These are phyloP conservation scores for Habrosyne pyritoides DNA, from an alignment of 2,888 invertebrate species.

Conservation along the genomic window DNA sequence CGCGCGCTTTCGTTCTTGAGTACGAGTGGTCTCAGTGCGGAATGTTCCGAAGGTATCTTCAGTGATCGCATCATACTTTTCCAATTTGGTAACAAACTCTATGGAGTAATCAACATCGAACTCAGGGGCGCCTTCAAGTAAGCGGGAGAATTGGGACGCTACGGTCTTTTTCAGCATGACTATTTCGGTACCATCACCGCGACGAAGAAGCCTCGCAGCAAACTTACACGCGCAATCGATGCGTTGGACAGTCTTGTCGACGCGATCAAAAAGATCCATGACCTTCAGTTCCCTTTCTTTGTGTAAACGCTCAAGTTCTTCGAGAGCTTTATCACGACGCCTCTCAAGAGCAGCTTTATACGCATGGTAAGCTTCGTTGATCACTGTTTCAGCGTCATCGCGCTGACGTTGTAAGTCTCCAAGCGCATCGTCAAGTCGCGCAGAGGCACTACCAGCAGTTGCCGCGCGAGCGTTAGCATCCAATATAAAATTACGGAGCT, in stretches of 20 bases:
- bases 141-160: conserved; percentile 88
- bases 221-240: conserved; percentile 95
- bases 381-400: conserved; percentile 92
- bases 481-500: conserved; percentile 88
- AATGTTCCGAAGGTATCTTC: conserved; percentile 90
- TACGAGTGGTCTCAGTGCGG: conserved; percentile 85
- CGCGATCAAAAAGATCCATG: conserved; percentile 93
- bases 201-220: conserved; percentile 90
- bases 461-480: conserved; percentile 90
- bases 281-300: conserved; percentile 93
- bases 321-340: conserved; percentile 89
- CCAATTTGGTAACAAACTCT: conserved; percentile 91
- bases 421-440: conserved; percentile 89
- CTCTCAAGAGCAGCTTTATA: conserved; percentile 92
- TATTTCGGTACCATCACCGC: conserved; percentile 93
- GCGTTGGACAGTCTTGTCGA: conserved; percentile 92
- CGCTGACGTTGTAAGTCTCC: conserved; percentile 94
- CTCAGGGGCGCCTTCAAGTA: conserved; percentile 92
- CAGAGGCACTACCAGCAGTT: conserved; percentile 89
- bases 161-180: conserved; percentile 92
- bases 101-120: conserved; percentile 90
- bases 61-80: conserved; percentile 89
- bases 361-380: conserved; percentile 91
- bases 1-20: conserved; percentile 79
- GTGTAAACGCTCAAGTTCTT: conserved; percentile 90